Evolutionary conservation across 2,888 invertebrate species (phyloP).

Genomic region (Ophion obscuratus): DNA sequence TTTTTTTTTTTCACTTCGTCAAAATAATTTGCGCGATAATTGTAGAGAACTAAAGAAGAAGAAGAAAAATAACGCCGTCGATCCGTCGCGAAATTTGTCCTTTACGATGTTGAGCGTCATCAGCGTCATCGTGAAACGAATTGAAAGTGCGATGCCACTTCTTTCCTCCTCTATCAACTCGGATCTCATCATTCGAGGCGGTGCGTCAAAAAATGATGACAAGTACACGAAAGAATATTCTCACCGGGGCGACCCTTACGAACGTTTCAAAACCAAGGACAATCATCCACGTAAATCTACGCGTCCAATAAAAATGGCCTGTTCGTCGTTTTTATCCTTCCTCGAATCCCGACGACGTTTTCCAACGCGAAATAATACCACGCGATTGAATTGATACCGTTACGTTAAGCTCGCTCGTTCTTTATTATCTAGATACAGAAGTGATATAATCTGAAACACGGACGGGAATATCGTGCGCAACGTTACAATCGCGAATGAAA

Average conservation of each 20-base stretch:
- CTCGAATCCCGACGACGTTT: neutral
- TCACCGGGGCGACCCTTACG: no score
- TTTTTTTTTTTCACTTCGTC: neutral
- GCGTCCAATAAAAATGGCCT: no score
- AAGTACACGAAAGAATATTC: no score
- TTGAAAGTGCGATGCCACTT: no score
- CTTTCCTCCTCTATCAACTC: no score
- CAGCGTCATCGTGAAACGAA: no score
- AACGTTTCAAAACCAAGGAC: no score
- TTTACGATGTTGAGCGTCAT: no score
- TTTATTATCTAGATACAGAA: conserved; percentile 29
- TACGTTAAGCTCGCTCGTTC: neutral
- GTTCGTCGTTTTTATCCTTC: neutral
- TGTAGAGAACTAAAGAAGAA: neutral
- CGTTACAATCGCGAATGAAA: conserved; percentile 14
- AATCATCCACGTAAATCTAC: no score
- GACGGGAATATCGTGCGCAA: conserved; percentile 31
- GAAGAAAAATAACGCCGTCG: no score
- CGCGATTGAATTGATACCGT: neutral
- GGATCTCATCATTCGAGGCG: neutral
- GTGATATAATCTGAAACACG: neutral
- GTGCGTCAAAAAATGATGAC: neutral
- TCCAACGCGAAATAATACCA: neutral
- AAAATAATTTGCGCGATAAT: neutral
- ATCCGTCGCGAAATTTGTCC: no score